Conservation (phyloP, 2,797 vertebrate genomes). For the Neopelma chrysocephalum region DNA sequence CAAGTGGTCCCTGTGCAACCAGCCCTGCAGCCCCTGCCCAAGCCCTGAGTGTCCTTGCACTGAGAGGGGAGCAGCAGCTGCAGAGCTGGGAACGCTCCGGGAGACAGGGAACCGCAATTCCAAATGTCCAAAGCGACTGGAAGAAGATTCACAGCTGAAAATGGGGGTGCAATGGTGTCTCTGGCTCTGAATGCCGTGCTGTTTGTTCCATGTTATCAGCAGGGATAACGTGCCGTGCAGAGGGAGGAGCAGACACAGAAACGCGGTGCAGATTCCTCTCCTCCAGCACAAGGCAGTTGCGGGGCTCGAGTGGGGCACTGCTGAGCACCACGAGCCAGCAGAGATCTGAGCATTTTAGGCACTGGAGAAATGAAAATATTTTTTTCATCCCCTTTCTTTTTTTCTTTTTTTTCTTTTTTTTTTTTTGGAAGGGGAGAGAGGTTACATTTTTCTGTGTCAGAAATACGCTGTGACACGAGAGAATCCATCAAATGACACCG, state of each 20-base stretch:
- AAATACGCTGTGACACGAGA: constrained; percentile 67
- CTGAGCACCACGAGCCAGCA: not conserved
- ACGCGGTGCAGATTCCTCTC: not conserved
- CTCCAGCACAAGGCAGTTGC: not conserved
- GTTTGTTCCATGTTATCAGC: constrained; percentile 23
- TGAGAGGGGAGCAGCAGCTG: not conserved
- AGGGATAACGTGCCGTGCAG: constrained; percentile 7
- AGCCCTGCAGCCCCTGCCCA: not conserved
- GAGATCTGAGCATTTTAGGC: not conserved
- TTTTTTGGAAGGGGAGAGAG: not conserved
- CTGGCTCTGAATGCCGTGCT: not conserved
- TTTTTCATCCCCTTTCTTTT: not conserved
- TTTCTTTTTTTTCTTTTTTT: not conserved
- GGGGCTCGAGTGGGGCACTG: not conserved
- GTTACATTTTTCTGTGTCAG: constrained; percentile 68
- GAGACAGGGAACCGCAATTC: not conserved
- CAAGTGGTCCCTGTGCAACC: not conserved
- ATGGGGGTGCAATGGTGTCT: constrained; percentile 8
- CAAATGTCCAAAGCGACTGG: not conserved
- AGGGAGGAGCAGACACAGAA: constrained; percentile 25
- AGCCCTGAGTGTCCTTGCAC: not conserved
- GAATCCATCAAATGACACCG: constrained; percentile 75
- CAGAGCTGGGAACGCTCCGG: not conserved
- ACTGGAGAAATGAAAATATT: not conserved
- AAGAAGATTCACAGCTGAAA: constrained; percentile 8